Conservation (phyloP, 2,888 invertebrate genomes). For the Yponomeuta malinellus region DNA sequence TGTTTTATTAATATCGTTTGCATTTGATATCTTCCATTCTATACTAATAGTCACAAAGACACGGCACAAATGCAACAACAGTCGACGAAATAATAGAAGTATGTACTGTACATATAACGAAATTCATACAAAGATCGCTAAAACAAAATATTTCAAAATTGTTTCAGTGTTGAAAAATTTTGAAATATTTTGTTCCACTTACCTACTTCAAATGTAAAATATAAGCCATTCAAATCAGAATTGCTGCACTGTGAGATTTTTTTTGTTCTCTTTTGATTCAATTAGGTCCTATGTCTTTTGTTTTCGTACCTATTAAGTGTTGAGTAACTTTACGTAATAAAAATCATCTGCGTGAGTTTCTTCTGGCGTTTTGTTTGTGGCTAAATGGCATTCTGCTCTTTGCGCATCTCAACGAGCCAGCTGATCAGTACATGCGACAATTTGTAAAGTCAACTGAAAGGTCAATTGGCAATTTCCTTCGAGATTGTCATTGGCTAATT, state of each 20-base stretch:
- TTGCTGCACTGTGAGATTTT: not conserved
- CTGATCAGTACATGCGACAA: constrained; percentile 32
- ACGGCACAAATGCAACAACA: no score
- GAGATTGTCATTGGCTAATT: constrained; percentile 42
- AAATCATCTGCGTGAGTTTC: not conserved
- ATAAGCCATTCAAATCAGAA: no score
- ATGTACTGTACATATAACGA: no score
- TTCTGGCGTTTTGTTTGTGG: not conserved
- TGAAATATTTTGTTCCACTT: no score
- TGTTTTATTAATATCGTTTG: no score
- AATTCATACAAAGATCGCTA: no score
- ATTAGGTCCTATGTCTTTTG: not conserved
- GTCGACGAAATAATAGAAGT: no score
- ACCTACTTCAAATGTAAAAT: no score
- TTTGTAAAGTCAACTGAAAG: constrained; percentile 60
- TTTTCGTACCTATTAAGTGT: not conserved
- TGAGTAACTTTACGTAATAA: not conserved
- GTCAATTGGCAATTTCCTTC: constrained; percentile 73
- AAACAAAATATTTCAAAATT: no score
- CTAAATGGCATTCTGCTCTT: not conserved
- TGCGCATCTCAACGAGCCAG: not conserved
- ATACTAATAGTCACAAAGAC: no score
- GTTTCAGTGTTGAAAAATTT: no score
- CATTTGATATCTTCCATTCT: no score
- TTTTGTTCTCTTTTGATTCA: not conserved